Base-by-base conservation (phyloP, 2,113 vertebrate genomes). In the Eubucco bourcierii region DNA sequence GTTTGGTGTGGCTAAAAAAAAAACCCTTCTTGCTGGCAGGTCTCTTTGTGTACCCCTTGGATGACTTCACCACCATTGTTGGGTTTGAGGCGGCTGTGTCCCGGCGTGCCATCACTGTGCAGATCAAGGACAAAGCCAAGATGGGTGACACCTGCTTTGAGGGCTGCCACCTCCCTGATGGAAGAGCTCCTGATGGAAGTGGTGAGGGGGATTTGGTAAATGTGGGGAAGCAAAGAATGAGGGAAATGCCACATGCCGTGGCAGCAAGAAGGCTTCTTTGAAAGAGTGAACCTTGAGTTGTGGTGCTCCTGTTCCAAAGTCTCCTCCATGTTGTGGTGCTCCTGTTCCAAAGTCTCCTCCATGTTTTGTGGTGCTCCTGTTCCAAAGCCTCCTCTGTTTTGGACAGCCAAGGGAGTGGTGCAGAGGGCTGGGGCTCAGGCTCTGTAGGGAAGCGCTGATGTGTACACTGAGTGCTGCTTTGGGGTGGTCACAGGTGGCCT, bases 111-210 rank as follows among this genome's bases (percentile, higher is more conserved):
- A 97, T 99, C 89, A 99, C 98, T 0, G 97, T 99, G 87, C 99
- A 99, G 97, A 98, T 99, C 95, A 99, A 99, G 94, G 99, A 99
- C 98, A 99, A 99, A 96, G 96, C 98, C 87, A 99, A 99, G 95
- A 97, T 99, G 8, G 98, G 98, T 1, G 98, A 98, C 33, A 92
- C 95, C 58, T 97, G 95, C 82, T 65, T 96, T 1, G 95, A 98
- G 12, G 95, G 95, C 95, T 98, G 98, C 95, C 94, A 89, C 84
- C 60, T 96, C 28, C 80, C 97, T 7, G 93, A 94, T 10, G 97
- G 97, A 85, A 91, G 74, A 59, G 88, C 96, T 16, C 88, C 89
- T 1, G 96, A 97, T 3, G 94, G 97, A 78, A 97, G 97, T 2
- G 98, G 98, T 99, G 97, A 98, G 98, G 53, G 61, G 27, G 9